Evolutionary conservation across 2,797 vertebrate genomes (phyloP).

Genomic region (Miopithecus talapoin): DNA sequence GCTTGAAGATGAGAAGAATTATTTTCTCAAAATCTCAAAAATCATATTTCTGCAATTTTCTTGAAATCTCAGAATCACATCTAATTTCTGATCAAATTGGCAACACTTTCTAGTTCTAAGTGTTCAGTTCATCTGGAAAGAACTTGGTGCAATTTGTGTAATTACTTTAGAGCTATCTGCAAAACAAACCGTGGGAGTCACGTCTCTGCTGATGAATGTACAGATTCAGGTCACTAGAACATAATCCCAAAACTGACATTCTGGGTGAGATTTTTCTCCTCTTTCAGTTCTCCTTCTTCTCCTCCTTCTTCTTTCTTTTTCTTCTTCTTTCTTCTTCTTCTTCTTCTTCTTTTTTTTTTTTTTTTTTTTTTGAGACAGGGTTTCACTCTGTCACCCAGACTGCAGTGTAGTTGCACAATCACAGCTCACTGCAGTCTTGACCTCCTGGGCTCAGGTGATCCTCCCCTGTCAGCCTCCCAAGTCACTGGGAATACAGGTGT

Average conservation of each 20-base stretch:
- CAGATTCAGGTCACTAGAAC: background rate
- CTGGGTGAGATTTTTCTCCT: background rate
- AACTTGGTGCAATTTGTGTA: background rate
- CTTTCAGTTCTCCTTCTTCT: background rate
- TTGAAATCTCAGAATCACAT: background rate
- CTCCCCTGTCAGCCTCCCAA: no score
- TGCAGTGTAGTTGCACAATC: no score
- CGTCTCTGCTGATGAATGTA: background rate
- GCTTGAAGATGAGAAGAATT: background rate
- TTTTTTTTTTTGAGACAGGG: no score
- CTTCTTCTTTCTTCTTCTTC: no score
- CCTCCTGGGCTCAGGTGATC: no score
- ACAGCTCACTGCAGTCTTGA: no score
- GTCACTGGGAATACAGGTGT: no score
- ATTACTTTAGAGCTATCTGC: constrained; percentile 26
- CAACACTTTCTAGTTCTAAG: background rate
- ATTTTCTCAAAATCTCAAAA: constrained; percentile 45
- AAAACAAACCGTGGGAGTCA: background rate
- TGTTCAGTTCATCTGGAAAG: constrained; percentile 31
- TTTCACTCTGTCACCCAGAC: no score
- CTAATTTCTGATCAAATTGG: constrained; percentile 23
- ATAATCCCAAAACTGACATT: background rate
- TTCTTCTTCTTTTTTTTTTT: no score
- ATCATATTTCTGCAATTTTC: background rate
- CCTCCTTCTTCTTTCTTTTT: no score